These are phyloP conservation scores for Proales similis DNA, from an alignment of 1,140 invertebrate genomes.

Conservation along the genomic window DNA sequence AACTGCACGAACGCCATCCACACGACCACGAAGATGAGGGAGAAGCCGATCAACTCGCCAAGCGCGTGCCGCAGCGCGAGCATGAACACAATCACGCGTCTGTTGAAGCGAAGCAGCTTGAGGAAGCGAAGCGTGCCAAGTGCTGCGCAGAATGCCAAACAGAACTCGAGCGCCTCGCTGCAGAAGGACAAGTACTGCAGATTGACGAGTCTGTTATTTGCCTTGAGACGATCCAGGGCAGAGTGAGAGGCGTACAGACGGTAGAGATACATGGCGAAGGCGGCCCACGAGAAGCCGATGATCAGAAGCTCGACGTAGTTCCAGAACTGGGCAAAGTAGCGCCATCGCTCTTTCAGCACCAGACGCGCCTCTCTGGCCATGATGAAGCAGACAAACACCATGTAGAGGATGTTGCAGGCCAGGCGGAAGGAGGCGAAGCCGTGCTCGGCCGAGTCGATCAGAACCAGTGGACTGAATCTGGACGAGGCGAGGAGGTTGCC, in stretches of 20 bases:
- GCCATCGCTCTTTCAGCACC: conserved; percentile 41
- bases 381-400: conserved; percentile 55
- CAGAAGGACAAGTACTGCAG: conserved; percentile 55
- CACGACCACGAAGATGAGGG: conserved; percentile 51
- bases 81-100: conserved; percentile 45
- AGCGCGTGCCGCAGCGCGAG: conserved; percentile 46
- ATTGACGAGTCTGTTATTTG: conserved; percentile 52
- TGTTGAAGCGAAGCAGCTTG: conserved; percentile 57
- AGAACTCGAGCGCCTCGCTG: conserved; percentile 54
- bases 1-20: conserved; percentile 53
- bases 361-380: conserved; percentile 51
- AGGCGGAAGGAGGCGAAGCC: conserved; percentile 46
- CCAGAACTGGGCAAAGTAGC: conserved; percentile 54
- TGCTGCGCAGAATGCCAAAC: conserved; percentile 56
- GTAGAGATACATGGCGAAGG: conserved; percentile 52
- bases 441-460: conserved; percentile 45
- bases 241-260: conserved; percentile 46
- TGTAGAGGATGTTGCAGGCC: conserved; percentile 49
- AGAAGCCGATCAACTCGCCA: conserved; percentile 49
- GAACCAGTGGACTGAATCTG: not conserved
- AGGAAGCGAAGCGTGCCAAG: conserved; percentile 56
- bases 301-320: conserved; percentile 52
- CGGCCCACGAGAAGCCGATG: conserved; percentile 48
- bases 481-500: not conserved
- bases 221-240: conserved; percentile 52